Conservation (phyloP, 2,888 invertebrate genomes). For the Taenaris catops region DNA sequence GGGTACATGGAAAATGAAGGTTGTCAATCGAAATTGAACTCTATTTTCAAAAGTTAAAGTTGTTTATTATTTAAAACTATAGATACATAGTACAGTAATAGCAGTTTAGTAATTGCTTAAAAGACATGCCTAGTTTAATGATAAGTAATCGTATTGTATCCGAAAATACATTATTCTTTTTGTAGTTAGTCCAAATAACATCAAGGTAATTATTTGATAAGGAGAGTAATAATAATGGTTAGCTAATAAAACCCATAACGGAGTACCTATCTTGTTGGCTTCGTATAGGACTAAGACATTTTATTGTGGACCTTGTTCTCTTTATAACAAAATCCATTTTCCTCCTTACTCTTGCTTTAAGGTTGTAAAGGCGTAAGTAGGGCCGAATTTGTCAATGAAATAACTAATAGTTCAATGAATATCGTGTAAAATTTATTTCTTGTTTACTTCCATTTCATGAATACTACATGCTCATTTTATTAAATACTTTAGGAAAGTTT, state of each 20-base stretch:
- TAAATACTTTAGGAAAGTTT: no score
- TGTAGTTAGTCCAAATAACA: no score
- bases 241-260: conserved; percentile 5
- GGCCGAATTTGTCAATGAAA: neutral
- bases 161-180: neutral
- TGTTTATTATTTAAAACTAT: neutral
- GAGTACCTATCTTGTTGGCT: neutral
- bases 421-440: no score
- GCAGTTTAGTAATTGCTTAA: neutral
- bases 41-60: conserved; percentile 2
- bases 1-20: neutral
- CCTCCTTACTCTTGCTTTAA: no score
- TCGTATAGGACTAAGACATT: neutral
- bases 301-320: conserved; percentile 1
- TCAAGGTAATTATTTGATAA: conserved; percentile 11
- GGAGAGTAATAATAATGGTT: conserved; percentile 1
- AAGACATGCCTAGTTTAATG: neutral
- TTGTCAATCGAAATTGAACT: conserved; percentile 3
- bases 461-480: no score
- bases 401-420: neutral
- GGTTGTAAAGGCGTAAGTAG: no score
- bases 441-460: no score
- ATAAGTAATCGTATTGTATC: neutral
- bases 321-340: no score
- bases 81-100: no score